Percentiles rank a stretch among this genome's conserved stretches.
These are phyloP conservation scores for Coboldia fuscipes DNA, from an alignment of 1,140 invertebrate species.

Conservation along the genomic window DNA sequence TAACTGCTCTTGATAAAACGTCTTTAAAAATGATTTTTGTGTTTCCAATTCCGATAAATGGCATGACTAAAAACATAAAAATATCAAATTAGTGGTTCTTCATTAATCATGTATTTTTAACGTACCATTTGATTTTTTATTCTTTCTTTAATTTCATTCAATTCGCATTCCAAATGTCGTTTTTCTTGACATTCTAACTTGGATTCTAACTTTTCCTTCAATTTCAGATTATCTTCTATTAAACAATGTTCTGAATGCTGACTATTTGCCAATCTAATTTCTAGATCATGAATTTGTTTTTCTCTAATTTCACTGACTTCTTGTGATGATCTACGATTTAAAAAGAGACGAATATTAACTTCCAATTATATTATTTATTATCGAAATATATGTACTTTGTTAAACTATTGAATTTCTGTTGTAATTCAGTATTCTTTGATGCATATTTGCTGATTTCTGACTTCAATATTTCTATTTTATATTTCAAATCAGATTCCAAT, in stretches of 20 bases:
- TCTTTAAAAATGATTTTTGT: conserved; percentile 40
- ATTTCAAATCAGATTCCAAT: conserved; percentile 6
- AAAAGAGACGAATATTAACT: too few species aligned
- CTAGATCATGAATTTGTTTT: conserved; percentile 12
- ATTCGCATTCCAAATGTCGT: neutral
- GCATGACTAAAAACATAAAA: conserved; percentile 6
- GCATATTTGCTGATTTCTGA: neutral
- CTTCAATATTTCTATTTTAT: neutral
- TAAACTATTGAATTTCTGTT: too few species aligned
- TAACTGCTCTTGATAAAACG: conserved; percentile 57
- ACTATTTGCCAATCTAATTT: conserved; percentile 12
- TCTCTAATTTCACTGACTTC: conserved; percentile 6
- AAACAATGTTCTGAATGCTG: conserved; percentile 10
- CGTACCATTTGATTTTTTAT: conserved; percentile 10
- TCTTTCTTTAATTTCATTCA: conserved; percentile 13
- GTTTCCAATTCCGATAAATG: conserved; percentile 33
- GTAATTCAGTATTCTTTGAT: too few species aligned
- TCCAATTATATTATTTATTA: too few species aligned
- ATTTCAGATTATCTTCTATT: conserved; percentile 3
- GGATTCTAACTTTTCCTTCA: conserved; percentile 11
- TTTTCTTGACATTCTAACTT: neutral
- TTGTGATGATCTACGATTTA: neutral
- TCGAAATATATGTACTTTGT: too few species aligned
- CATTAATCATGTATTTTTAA: conserved; percentile 13
- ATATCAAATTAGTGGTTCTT: neutral